Percentiles rank a stretch among this genome's conserved stretches.
Evolutionary conservation across 2,888 invertebrate species (phyloP).

Genomic region (Leptopilina myrica): DNA sequence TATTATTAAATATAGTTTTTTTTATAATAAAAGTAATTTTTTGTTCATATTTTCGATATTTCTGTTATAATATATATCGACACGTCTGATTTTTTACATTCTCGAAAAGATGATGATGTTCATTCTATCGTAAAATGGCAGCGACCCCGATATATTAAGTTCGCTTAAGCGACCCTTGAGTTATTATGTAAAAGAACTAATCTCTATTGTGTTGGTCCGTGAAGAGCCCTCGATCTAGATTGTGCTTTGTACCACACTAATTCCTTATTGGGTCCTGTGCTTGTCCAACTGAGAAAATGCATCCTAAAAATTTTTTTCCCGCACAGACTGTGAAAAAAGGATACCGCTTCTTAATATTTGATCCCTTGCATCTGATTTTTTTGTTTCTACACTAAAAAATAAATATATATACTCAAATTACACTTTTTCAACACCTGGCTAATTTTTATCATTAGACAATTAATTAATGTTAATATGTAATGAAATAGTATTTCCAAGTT

Average conservation of each 20-base stretch:
- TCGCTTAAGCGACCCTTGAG: slow-evolving; percentile 54
- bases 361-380: not conserved
- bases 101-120: slow-evolving; percentile 39
- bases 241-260: slow-evolving; percentile 33
- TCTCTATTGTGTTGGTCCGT: slow-evolving; percentile 57
- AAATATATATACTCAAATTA: no score
- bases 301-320: not conserved
- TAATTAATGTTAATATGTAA: no score
- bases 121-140: slow-evolving; percentile 51
- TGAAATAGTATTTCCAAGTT: no score
- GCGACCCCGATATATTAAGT: slow-evolving; percentile 53
- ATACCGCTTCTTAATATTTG: not conserved
- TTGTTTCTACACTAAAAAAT: not conserved
- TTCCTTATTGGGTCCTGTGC: slow-evolving; percentile 24
- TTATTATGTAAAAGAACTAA: slow-evolving; percentile 62
- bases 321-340: slow-evolving; percentile 1
- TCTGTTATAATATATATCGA: not conserved
- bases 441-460: no score
- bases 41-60: not conserved
- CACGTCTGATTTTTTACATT: slow-evolving; percentile 21
- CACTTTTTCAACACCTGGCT: no score
- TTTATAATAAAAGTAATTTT: no score
- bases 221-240: slow-evolving; percentile 39
- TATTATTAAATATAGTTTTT: no score
- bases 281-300: slow-evolving; percentile 28